phyloP scores from a whole-genome alignment of 2,888 invertebrate genomes.

The Harpalus rufipes region DNA sequence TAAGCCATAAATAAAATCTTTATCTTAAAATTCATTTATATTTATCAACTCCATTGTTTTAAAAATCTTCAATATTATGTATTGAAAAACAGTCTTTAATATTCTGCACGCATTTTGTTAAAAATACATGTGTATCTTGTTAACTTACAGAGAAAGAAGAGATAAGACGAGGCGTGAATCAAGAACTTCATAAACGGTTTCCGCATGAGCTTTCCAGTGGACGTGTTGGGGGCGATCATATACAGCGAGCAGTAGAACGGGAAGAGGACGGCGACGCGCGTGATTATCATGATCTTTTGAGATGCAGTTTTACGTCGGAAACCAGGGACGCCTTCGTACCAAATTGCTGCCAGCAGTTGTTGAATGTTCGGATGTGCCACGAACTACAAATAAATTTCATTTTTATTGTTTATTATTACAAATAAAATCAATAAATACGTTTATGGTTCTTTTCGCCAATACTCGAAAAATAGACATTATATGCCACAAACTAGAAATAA shows the following conservation, averaged over 20 bases:
- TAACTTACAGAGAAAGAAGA: conserved; percentile 94
- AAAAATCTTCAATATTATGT: too few species aligned
- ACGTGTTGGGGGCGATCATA: conserved; percentile 90
- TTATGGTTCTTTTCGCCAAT: too few species aligned
- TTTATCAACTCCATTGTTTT: too few species aligned
- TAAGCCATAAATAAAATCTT: too few species aligned
- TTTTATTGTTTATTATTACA: too few species aligned
- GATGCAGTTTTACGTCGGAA: conserved; percentile 90
- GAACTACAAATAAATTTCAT: conserved; percentile 81
- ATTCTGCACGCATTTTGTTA: too few species aligned
- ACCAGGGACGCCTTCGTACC: conserved; percentile 97
- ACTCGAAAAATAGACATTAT: too few species aligned
- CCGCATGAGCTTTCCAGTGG: conserved; percentile 89
- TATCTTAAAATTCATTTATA: too few species aligned
- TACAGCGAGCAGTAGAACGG: conserved; percentile 93
- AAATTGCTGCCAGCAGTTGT: conserved; percentile 92
- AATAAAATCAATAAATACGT: too few species aligned
- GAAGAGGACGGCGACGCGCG: conserved; percentile 89
- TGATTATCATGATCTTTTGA: conserved; percentile 86
- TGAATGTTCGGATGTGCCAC: conserved; percentile 98
- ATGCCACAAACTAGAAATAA: too few species aligned
- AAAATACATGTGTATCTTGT: background rate
- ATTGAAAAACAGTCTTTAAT: too few species aligned
- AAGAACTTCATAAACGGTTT: conserved; percentile 98
- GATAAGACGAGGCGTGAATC: conserved; percentile 95